Evolutionary conservation across 2,113 vertebrate species (phyloP).

Genomic region (Chamaea fasciata): DNA sequence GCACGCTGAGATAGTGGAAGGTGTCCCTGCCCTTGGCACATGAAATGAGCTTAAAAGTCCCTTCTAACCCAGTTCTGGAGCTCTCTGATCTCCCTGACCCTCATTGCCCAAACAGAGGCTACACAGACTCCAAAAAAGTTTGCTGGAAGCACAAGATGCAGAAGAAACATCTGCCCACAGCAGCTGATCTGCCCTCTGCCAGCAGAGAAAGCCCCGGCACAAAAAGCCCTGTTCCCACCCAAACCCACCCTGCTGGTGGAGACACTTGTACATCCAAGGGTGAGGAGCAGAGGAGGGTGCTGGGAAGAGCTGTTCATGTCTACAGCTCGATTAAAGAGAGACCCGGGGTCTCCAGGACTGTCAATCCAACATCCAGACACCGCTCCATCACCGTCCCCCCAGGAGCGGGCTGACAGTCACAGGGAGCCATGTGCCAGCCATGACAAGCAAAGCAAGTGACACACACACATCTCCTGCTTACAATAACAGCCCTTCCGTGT

Average conservation of each 20-base stretch:
- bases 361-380: background rate
- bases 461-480: background rate
- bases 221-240: background rate
- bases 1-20: background rate
- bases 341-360: background rate
- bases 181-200: background rate
- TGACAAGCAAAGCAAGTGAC: background rate
- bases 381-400: background rate
- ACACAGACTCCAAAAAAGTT: background rate
- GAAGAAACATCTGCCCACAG: rapidly evolving
- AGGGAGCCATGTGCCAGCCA: background rate
- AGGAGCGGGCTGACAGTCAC: background rate
- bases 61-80: background rate
- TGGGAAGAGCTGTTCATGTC: background rate
- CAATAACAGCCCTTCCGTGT: conserved; percentile 53
- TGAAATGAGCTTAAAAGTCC: background rate
- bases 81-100: background rate
- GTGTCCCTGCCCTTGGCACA: background rate
- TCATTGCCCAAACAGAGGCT: background rate
- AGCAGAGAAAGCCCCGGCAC: rapidly evolving
- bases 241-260: background rate
- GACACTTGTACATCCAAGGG: rapidly evolving
- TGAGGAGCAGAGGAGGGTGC: background rate
- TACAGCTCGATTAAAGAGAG: background rate
- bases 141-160: background rate